These are phyloP conservation scores for Sycobia sp. DNA, from an alignment of 1,140 invertebrate genomes.

Conservation along the genomic window DNA sequence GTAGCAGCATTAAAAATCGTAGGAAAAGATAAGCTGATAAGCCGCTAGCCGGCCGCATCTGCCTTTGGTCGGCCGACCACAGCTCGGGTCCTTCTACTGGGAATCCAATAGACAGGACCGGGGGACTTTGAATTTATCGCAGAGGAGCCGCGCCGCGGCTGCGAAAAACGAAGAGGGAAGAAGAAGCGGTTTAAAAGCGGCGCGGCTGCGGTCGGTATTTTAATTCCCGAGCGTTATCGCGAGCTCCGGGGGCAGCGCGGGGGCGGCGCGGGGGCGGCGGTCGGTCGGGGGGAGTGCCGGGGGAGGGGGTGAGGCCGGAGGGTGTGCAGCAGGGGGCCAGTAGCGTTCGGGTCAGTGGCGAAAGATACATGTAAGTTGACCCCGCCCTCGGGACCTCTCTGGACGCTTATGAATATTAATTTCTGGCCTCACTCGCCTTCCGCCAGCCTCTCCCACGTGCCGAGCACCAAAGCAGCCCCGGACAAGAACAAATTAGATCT, in stretches of 20 bases:
- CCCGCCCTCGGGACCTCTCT: slow-evolving; percentile 61
- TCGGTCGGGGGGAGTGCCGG: not conserved
- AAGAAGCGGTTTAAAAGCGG: slow-evolving; percentile 37
- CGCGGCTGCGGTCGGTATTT: slow-evolving; percentile 55
- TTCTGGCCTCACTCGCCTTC: slow-evolving; percentile 44
- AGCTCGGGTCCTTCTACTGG: slow-evolving; percentile 2
- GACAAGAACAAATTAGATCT: slow-evolving; percentile 64
- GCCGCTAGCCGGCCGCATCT: slow-evolving; percentile 13
- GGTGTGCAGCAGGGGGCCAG: not conserved
- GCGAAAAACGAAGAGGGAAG: slow-evolving; percentile 44
- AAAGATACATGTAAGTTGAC: slow-evolving; percentile 64
- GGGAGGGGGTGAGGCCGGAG: not conserved
- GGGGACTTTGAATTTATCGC: slow-evolving; percentile 18
- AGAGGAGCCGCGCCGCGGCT: not conserved
- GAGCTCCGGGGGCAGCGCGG: slow-evolving; percentile 6
- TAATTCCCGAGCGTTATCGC: slow-evolving; percentile 60
- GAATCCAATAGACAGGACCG: slow-evolving; percentile 14
- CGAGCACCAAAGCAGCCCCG: slow-evolving; percentile 51
- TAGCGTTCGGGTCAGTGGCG: slow-evolving; percentile 57
- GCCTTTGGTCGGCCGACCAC: slow-evolving; percentile 4
- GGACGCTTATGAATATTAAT: slow-evolving; percentile 65
- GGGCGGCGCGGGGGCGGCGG: not conserved
- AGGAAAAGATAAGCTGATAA: slow-evolving; percentile 15
- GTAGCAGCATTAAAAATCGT: slow-evolving; percentile 25
- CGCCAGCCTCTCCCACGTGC: slow-evolving; percentile 30